Evolutionary conservation across 2,888 invertebrate genomes (phyloP).

Genomic region (Deilephila elpenor): DNA sequence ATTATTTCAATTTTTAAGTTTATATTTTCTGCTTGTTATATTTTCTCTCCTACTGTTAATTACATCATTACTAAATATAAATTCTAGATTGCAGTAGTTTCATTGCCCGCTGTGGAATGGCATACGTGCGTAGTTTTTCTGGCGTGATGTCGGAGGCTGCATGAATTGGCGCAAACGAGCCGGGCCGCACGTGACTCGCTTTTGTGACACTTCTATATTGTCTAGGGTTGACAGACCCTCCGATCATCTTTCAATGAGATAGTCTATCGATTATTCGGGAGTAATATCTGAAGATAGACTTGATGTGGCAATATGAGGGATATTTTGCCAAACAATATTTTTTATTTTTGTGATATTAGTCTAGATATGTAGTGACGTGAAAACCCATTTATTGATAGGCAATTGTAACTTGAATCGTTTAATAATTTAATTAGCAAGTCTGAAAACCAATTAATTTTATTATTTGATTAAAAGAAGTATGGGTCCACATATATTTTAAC

Average conservation of each 20-base stretch:
- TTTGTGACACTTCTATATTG: slow-evolving; percentile 50
- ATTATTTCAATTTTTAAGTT: too few species aligned
- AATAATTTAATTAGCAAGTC: background rate
- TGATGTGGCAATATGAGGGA: background rate
- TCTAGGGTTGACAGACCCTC: slow-evolving; percentile 43
- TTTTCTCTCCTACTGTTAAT: background rate
- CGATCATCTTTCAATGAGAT: background rate
- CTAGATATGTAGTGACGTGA: background rate
- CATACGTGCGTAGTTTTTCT: slow-evolving; percentile 26
- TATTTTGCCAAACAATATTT: background rate
- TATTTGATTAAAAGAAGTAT: too few species aligned
- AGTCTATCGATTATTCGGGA: slow-evolving; percentile 6
- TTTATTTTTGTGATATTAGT: background rate
- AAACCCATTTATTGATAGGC: background rate
- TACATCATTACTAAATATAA: background rate
- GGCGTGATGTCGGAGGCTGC: slow-evolving; percentile 35
- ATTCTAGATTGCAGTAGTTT: background rate
- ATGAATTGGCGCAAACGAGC: slow-evolving; percentile 61
- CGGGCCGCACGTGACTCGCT: slow-evolving; percentile 54
- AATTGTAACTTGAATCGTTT: background rate
- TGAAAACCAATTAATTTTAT: too few species aligned
- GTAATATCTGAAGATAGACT: background rate
- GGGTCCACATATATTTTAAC: too few species aligned
- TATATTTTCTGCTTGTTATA: too few species aligned
- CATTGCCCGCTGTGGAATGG: background rate